Percentiles rank a stretch among this genome's conserved stretches.
Conservation (phyloP, 2,113 vertebrate genomes). For the Pavo muticus region DNA sequence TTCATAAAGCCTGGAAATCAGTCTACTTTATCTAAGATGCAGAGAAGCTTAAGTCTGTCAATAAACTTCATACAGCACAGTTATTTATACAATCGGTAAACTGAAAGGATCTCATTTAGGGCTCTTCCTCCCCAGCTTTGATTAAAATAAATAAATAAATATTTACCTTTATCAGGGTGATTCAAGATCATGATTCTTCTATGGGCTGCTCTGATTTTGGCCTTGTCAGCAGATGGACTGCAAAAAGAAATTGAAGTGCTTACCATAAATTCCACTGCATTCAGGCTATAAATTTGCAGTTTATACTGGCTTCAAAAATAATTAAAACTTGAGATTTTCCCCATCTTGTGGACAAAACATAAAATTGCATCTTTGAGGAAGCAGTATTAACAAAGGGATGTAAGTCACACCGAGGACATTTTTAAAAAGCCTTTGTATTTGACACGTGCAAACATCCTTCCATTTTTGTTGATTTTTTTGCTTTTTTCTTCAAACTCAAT, state of each 20-base stretch:
- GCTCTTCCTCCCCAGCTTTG: background rate
- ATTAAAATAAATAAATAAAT: background rate
- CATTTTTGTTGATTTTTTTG: background rate
- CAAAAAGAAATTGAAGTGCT: conserved; percentile 72
- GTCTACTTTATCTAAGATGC: background rate
- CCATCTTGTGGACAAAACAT: conserved; percentile 82
- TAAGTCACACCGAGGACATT: background rate
- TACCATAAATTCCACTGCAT: conserved; percentile 56
- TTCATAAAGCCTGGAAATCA: background rate
- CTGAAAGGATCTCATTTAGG: background rate
- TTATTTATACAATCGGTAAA: background rate
- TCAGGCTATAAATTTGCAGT: conserved; percentile 70
- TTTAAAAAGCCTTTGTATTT: background rate
- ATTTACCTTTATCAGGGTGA: conserved; percentile 95
- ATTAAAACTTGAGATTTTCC: conserved; percentile 82
- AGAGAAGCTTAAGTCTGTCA: background rate
- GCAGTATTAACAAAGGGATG: conserved; percentile 17
- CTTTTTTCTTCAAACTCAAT: background rate
- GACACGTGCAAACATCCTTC: background rate
- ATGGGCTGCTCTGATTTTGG: conserved; percentile 89
- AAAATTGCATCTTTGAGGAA: conserved; percentile 69
- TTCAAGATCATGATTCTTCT: conserved; percentile 94
- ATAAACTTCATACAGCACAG: background rate
- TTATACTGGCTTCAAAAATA: conserved; percentile 55
- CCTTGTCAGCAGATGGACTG: conserved; percentile 87